Conservation (phyloP, 2,797 vertebrate species). For the Salarias fasciatus region DNA sequence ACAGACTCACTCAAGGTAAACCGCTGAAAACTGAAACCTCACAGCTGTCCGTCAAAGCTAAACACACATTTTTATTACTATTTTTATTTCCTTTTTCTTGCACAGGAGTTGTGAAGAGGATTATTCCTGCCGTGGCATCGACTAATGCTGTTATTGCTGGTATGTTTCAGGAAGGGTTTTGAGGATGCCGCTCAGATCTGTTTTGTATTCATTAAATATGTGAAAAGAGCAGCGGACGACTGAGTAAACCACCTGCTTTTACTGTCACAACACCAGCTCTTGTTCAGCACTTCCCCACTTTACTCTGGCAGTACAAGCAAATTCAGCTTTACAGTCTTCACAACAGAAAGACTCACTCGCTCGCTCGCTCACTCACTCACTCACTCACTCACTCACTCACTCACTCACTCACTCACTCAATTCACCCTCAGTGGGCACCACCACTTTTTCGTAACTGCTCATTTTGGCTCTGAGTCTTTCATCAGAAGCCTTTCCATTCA, state of each 20-base stretch:
- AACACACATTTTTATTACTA: too few relatives aligned
- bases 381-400: too few relatives aligned
- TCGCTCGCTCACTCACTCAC: too few relatives aligned
- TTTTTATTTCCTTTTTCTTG: slow-evolving; percentile 6
- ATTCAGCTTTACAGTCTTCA: not conserved
- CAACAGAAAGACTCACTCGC: too few relatives aligned
- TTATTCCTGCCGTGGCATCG: slow-evolving; percentile 97
- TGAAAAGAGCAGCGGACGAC: not conserved
- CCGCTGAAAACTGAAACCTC: not conserved
- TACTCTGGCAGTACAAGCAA: too few relatives aligned
- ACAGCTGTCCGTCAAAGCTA: too few relatives aligned
- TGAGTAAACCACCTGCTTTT: not conserved
- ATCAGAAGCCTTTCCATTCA: too few relatives aligned
- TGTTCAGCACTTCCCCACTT: not conserved
- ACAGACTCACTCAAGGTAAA: slow-evolving; percentile 96
- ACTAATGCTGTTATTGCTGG: slow-evolving; percentile 98
- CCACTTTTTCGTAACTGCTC: too few relatives aligned
- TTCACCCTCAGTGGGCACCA: too few relatives aligned
- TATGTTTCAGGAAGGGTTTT: slow-evolving; percentile 59
- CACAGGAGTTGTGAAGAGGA: slow-evolving; percentile 94
- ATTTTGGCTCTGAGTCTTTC: too few relatives aligned
- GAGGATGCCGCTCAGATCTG: not conserved
- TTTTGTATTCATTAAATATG: not conserved
- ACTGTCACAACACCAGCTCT: not conserved
- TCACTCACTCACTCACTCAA: too few relatives aligned